These are phyloP conservation scores for Catostylus mosaicus DNA, from an alignment of 30 jellyfish, hydroid and myxozoan species.

Conservation along the genomic window DNA sequence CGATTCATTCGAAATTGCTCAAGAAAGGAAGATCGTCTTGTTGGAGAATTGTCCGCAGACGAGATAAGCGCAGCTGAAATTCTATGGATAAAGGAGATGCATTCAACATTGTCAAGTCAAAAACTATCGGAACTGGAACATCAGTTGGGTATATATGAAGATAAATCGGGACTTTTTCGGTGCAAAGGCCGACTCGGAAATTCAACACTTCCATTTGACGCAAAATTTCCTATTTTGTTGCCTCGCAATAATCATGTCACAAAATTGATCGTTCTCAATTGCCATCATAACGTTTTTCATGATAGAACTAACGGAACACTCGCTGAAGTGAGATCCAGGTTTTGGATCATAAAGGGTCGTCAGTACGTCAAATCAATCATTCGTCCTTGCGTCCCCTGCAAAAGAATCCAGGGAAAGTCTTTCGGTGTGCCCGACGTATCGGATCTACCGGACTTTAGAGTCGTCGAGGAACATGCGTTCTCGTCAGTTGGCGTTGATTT, in stretches of 20 bases:
- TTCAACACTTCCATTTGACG: background rate
- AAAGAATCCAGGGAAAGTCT: slow-evolving; percentile 25
- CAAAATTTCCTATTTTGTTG: background rate
- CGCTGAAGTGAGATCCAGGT: slow-evolving; percentile 41
- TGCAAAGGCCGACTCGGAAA: slow-evolving; percentile 17
- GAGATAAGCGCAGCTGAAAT: slow-evolving; percentile 3
- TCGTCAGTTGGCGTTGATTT: slow-evolving; percentile 27
- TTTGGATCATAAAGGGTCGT: slow-evolving; percentile 60
- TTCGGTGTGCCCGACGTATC: slow-evolving; percentile 1
- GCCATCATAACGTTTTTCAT: slow-evolving; percentile 28
- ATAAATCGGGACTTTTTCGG: background rate
- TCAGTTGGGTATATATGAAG: background rate
- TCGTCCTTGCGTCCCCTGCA: slow-evolving; percentile 9
- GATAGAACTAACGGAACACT: slow-evolving; percentile 23
- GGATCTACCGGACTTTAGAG: slow-evolving; percentile 50
- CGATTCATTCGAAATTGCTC: slow-evolving; percentile 12
- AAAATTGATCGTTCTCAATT: slow-evolving; percentile 1
- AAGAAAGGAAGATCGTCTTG: background rate
- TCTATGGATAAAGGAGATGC: background rate
- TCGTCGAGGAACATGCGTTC: slow-evolving; percentile 14
- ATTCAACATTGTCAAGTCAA: background rate
- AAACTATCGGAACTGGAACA: slow-evolving; percentile 6
- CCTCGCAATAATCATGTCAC: slow-evolving; percentile 12
- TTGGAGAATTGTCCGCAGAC: slow-evolving; percentile 1
- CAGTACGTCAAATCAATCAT: slow-evolving; percentile 27